Base-by-base conservation (phyloP, 2,797 vertebrate genomes). In the Ctenochaetus hawaiiensis region DNA sequence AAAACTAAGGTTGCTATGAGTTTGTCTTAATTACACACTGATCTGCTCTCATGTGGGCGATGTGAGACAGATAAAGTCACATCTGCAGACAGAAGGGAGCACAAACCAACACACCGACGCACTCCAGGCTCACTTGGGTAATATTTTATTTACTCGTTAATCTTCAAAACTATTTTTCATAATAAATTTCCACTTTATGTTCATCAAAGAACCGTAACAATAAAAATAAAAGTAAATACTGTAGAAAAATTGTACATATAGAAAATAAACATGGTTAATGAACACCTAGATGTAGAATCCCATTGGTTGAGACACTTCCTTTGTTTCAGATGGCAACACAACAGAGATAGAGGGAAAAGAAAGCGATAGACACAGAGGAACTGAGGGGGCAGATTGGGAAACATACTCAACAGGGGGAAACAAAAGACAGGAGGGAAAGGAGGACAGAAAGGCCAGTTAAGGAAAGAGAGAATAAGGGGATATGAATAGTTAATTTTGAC, bases 111-210 rank as follows among this genome's bases (percentile, higher is more conserved):
- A 84, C 73, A 88, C 49, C 64, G 66, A 90, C 11, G 14, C 82
- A 89, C 86, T 56, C 72, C 76, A 44, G 73, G 75, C 77, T 92
- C 91, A 94, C 95, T 96, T 95, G 93, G 92, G 93, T 94, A 95
- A 96, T 96, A 95, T 95, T 96, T 96, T 94, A 96, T 96, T 96
- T 95, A 95, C 95, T 95, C 93, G 92, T 95, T 96, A 94, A 95
- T 95, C 95, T 95, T 96, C 94, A 96, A 96, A 96, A 96, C 94
- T 96, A 95, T 96, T 96, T 95, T 96, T 95, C 93, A 95, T 96
- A 96, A 95, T 96, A 95, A 95, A 95, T 94, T 95, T 95, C 94
- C 95, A 95, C 95, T 95, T 96, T 95, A 95, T 95, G 94, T 95
- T 96, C 94, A 93, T 96, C 94, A 96, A 96, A 95, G 95, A 96